phyloP scores from a whole-genome alignment of 2,113 vertebrate genomes.

The Furnarius figulus region DNA sequence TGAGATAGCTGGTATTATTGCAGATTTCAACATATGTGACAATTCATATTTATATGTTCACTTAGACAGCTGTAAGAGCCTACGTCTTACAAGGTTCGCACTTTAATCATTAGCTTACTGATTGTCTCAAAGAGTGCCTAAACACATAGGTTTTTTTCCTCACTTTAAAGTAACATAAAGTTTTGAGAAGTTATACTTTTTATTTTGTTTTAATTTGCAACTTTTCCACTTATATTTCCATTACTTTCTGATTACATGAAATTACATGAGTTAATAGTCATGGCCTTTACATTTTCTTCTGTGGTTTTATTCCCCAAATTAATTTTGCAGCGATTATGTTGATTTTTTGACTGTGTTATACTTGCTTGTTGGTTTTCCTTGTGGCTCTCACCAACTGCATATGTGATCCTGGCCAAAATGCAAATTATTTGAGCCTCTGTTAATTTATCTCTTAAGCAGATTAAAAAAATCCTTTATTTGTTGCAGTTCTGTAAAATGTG shows the following conservation, averaged over 20 bases:
- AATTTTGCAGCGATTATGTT: background rate
- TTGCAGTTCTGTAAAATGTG: background rate
- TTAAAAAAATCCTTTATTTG: background rate
- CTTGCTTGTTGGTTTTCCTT: background rate
- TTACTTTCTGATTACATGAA: background rate
- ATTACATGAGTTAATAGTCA: background rate
- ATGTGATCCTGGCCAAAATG: background rate
- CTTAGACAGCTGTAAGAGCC: background rate
- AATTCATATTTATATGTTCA: background rate
- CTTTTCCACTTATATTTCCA: background rate
- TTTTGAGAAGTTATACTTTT: background rate
- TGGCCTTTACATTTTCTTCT: background rate
- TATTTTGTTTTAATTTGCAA: background rate
- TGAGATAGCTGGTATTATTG: background rate
- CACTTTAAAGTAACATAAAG: background rate
- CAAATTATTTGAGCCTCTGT: background rate
- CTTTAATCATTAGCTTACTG: background rate
- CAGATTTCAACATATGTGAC: background rate
- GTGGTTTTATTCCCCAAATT: background rate
- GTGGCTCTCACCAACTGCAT: background rate
- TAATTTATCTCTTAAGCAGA: background rate
- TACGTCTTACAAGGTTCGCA: background rate
- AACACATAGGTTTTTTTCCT: background rate
- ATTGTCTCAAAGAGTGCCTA: background rate
- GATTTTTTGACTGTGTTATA: background rate